Conservation (phyloP, 2,888 invertebrate species). For the Eristalinus sepulchralis region DNA sequence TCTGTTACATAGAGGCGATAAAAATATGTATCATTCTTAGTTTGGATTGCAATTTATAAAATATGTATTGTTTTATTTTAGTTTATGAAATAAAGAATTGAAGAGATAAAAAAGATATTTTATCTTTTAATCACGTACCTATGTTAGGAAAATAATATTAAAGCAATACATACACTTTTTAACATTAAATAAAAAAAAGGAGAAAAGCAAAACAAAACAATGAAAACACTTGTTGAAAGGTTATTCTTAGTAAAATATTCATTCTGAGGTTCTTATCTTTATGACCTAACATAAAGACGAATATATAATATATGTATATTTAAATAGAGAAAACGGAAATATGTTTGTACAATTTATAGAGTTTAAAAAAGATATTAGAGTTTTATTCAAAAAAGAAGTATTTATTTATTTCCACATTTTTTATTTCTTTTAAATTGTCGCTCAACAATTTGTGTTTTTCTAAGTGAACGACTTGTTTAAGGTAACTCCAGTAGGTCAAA, state of each 20-base stretch:
- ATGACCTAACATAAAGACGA: conserved; percentile 33
- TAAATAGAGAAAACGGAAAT: conserved; percentile 34
- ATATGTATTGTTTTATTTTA: conserved; percentile 36
- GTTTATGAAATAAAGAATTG: conserved; percentile 36
- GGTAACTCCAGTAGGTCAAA: background rate
- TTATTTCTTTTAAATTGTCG: background rate
- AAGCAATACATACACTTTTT: conserved; percentile 71
- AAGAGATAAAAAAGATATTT: conserved; percentile 27
- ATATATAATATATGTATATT: conserved; percentile 28
- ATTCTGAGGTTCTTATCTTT: conserved; percentile 61
- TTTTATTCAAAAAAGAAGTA: conserved; percentile 2
- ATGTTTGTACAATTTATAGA: conserved; percentile 60
- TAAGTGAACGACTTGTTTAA: background rate
- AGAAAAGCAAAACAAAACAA: conserved; percentile 6
- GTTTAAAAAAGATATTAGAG: conserved; percentile 34
- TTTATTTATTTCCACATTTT: background rate
- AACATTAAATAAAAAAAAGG: conserved; percentile 39
- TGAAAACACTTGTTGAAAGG: conserved; percentile 44
- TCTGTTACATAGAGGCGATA: conserved; percentile 46
- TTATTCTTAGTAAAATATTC: conserved; percentile 61
- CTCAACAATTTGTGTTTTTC: background rate
- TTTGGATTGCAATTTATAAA: conserved; percentile 49
- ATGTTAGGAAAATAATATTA: conserved; percentile 70
- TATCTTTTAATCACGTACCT: conserved; percentile 69
- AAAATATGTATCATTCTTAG: conserved; percentile 38